Base-by-base conservation (phyloP, 2,113 vertebrate genomes). In the mouse (Mus musculus) region DNA sequence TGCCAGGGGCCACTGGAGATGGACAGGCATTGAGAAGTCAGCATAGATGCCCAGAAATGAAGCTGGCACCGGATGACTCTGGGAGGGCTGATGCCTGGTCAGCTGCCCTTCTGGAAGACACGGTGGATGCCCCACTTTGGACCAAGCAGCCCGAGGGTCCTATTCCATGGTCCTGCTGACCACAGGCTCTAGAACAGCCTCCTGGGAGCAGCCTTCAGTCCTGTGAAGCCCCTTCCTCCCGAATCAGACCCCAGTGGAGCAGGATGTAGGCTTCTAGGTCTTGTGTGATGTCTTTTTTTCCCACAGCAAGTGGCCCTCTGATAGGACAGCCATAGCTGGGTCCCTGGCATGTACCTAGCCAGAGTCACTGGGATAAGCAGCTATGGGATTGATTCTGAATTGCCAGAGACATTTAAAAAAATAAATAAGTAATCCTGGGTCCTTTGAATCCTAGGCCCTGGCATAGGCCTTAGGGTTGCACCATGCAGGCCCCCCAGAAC, bases 41-140 rank as follows among this genome's bases (percentile, higher is more conserved):
- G 12, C 69, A 28, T 9, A 49, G 67, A 13, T 14, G 14, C 1
- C 7, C 39, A 52, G 54, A 19, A 22, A 36, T 13, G 30, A n/a
- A 26, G 8, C 26, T 3, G 33, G n/a, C 42, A 7, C 7, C 61
- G 33, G 52, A 9, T 14, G 9, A 61, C 13, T 5, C n/a, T 22
- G 19, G 42, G 1, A 9, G 5, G 5, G 26, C 1, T 2, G 36
- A 7, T n/a, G 17, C 17, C 59, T 30, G 2, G 17, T 42, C 28
- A 14, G 26, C n/a, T 87, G 28, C 30, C 42, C 12, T 36, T 56
- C 85, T 71, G 75, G 85, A 59, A 81, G 39, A 63, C 1, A 1
- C 39, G 5, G 19, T 14, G 33, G 26, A 33, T 20, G 17, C 30
- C 39, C 33, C 63, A 88, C 4, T 6, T 12, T 1, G 0, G 61